A percentile compares a stretch with the other conserved stretches of the same genome.
phyloP scores from a whole-genome alignment of 2,888 invertebrate species.

The Apamea anceps region DNA sequence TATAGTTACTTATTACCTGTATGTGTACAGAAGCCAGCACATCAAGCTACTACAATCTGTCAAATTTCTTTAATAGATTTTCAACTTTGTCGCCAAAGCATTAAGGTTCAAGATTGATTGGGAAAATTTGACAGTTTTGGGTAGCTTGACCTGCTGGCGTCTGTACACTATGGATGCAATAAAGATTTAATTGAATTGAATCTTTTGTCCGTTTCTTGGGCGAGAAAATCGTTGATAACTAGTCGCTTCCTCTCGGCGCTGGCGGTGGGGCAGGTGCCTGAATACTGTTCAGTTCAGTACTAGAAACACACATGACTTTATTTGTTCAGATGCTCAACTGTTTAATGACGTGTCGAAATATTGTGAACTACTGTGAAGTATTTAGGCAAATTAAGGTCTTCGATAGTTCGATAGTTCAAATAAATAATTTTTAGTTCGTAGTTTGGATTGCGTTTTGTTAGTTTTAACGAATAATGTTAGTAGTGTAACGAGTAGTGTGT shows the following conservation, averaged over 20 bases:
- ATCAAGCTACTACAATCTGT: no score
- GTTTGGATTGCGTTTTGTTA: neutral
- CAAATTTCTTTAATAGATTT: no score
- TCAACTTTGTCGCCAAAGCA: no score
- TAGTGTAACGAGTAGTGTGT: no score
- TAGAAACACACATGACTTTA: slow-evolving; percentile 17
- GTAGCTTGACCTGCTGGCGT: no score
- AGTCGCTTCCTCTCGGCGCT: neutral
- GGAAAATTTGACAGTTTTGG: no score
- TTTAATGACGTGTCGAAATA: slow-evolving; percentile 43
- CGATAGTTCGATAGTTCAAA: neutral
- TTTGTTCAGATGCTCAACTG: slow-evolving; percentile 48
- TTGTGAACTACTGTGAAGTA: slow-evolving; percentile 10
- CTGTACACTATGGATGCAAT: no score
- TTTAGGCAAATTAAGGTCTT: slow-evolving; percentile 6
- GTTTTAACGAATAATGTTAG: neutral
- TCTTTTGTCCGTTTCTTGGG: neutral
- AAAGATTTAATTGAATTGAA: no score
- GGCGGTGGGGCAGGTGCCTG: neutral
- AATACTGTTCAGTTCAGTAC: neutral
- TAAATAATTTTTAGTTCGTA: neutral
- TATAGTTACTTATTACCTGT: no score
- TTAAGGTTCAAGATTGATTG: no score
- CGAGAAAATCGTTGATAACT: neutral
- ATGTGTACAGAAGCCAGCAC: no score